Evolutionary conservation across 2,888 invertebrate genomes (phyloP).

Genomic region (Epirrita christyi): DNA sequence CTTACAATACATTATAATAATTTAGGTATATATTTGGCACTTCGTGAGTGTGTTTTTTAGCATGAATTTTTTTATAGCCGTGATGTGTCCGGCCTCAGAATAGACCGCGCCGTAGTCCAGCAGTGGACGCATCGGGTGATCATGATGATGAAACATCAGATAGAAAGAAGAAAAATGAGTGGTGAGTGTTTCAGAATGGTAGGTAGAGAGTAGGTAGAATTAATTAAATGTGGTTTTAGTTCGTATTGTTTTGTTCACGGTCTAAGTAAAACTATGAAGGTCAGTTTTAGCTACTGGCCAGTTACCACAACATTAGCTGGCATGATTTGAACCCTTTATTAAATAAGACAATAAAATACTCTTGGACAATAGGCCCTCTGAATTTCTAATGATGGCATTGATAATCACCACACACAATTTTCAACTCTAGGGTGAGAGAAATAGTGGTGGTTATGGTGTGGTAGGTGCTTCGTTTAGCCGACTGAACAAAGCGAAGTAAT

Average conservation of each 20-base stretch:
- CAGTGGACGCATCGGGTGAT: too few species aligned
- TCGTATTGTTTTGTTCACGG: slow-evolving; percentile 5
- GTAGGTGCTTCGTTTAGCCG: slow-evolving; percentile 23
- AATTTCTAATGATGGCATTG: slow-evolving; percentile 30
- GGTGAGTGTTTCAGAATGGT: too few species aligned
- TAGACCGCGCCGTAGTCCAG: too few species aligned
- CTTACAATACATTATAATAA: too few species aligned
- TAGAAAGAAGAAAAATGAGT: too few species aligned
- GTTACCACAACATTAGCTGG: slow-evolving; percentile 16
- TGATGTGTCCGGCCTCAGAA: too few species aligned
- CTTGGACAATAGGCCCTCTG: slow-evolving; percentile 30
- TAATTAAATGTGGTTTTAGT: too few species aligned
- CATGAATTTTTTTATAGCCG: too few species aligned
- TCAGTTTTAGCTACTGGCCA: slow-evolving; percentile 1
- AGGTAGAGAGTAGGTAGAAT: too few species aligned
- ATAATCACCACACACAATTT: slow-evolving; percentile 5
- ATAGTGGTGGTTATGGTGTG: slow-evolving; percentile 13
- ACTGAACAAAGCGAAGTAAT: slow-evolving; percentile 45
- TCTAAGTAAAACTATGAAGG: not conserved
- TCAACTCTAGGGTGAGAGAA: slow-evolving; percentile 17
- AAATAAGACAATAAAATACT: slow-evolving; percentile 33
- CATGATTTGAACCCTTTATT: slow-evolving; percentile 28
- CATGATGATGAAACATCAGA: too few species aligned
- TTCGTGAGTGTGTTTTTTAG: too few species aligned
- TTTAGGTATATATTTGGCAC: too few species aligned